Percentiles rank a stretch among this genome's conserved stretches.
Conservation (phyloP, 2,797 vertebrate species). For the Balearica regulorum region DNA sequence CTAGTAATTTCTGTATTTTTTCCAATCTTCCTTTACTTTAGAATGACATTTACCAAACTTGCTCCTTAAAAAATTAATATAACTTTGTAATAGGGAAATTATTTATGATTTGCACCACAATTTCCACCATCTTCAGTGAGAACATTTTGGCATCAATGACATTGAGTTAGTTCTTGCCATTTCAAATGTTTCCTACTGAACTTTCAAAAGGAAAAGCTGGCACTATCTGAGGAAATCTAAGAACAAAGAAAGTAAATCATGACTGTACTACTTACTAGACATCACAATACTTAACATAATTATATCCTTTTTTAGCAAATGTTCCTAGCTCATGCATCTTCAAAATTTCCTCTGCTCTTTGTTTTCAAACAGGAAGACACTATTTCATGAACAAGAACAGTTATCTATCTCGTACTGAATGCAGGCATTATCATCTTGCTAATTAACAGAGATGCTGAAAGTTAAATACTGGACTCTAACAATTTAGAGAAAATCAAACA, state of each 20-base stretch:
- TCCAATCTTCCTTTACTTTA: not conserved
- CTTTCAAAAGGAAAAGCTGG: constrained; percentile 25
- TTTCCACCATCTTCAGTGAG: not conserved
- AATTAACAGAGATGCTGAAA: not conserved
- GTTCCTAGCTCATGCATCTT: not conserved
- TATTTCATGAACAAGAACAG: not conserved
- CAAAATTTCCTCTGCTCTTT: constrained; percentile 45
- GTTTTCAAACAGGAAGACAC: constrained; percentile 25
- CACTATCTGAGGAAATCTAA: constrained; percentile 8
- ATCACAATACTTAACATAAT: not conserved
- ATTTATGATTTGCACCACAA: not conserved
- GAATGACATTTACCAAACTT: not conserved
- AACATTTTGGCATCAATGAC: constrained; percentile 6
- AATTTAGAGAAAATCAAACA: not conserved
- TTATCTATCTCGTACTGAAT: not conserved
- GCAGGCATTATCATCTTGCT: not conserved
- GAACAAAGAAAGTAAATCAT: constrained; percentile 38
- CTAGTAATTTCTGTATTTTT: not conserved
- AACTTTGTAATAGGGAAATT: not conserved
- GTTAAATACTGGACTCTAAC: not conserved
- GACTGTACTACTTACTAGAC: not conserved
- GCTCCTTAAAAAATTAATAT: not conserved
- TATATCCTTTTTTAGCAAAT: constrained; percentile 15
- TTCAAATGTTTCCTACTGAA: constrained; percentile 44
- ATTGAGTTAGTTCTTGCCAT: constrained; percentile 13